Evolutionary conservation across 2,888 invertebrate genomes (phyloP).

Genomic region (Pteria penguin): DNA sequence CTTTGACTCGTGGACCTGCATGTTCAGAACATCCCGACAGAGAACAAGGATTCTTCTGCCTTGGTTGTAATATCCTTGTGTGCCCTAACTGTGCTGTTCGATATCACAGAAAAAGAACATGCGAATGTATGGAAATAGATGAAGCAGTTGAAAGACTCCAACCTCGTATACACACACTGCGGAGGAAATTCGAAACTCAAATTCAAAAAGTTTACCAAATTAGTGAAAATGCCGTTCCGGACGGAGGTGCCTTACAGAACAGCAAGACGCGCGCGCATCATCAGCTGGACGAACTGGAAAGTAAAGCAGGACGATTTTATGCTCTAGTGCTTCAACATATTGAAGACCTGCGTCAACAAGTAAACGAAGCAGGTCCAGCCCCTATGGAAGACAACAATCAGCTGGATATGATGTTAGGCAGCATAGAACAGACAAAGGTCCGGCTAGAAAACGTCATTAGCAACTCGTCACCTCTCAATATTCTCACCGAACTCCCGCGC

Average conservation of each 20-base stretch:
- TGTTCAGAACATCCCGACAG: constrained; percentile 54
- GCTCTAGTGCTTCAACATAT: constrained; percentile 52
- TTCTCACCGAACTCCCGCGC: constrained; percentile 49
- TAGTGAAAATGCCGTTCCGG: constrained; percentile 35
- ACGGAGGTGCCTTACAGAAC: constrained; percentile 35
- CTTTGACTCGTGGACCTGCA: neutral
- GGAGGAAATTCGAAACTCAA: constrained; percentile 51
- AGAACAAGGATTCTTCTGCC: constrained; percentile 57
- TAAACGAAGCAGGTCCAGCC: constrained; percentile 46
- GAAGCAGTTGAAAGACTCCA: constrained; percentile 54
- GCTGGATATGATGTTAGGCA: constrained; percentile 46
- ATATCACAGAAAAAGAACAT: constrained; percentile 50
- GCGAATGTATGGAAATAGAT: constrained; percentile 55
- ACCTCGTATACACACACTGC: constrained; percentile 51
- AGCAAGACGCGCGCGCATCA: constrained; percentile 50
- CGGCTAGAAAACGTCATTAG: constrained; percentile 53
- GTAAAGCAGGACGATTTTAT: constrained; percentile 51
- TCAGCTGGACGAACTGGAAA: constrained; percentile 55
- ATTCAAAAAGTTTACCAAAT: constrained; percentile 42
- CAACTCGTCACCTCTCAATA: constrained; percentile 46
- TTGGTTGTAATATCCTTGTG: constrained; percentile 48
- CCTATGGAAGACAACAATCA: constrained; percentile 52
- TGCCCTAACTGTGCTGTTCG: constrained; percentile 58
- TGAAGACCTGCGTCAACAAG: constrained; percentile 51
- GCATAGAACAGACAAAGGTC: constrained; percentile 54